Conservation (phyloP, 2,888 invertebrate genomes). For the Cataglyphis altisquamis region DNA sequence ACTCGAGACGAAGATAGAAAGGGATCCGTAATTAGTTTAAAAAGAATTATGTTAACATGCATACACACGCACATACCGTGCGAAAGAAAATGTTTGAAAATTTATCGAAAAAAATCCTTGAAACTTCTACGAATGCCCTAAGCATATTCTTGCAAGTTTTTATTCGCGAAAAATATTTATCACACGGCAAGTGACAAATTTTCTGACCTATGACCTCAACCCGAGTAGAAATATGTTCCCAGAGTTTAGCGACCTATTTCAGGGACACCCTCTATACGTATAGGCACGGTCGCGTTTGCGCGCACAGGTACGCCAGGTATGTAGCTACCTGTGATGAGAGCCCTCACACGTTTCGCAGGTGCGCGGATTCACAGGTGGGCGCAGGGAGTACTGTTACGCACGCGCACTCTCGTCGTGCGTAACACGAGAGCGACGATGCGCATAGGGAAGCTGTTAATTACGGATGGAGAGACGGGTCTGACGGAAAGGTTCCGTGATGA, state of each 20-base stretch:
- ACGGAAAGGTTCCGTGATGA: slow-evolving; percentile 31
- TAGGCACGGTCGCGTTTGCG: slow-evolving; percentile 13
- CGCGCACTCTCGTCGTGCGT: background rate
- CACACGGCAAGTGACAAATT: background rate
- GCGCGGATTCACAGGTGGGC: slow-evolving; percentile 58
- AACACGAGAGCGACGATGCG: slow-evolving; percentile 36
- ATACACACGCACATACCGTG: background rate
- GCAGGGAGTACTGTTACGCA: slow-evolving; percentile 68
- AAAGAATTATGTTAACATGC: background rate
- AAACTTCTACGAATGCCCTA: background rate
- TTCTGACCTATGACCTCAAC: background rate
- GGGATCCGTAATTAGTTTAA: background rate
- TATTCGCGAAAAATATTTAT: background rate
- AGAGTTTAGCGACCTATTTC: background rate
- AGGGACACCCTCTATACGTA: background rate
- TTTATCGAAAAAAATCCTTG: background rate
- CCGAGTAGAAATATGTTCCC: background rate
- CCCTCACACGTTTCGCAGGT: slow-evolving; percentile 46
- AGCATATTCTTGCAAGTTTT: background rate
- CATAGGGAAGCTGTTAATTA: slow-evolving; percentile 47
- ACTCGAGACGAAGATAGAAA: background rate
- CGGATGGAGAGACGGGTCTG: slow-evolving; percentile 32
- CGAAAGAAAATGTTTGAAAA: background rate
- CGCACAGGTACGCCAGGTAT: slow-evolving; percentile 62
- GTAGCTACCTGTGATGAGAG: slow-evolving; percentile 55